Base-by-base conservation (phyloP, 2,113 vertebrate species). In the Pleuronectes platessa region DNA sequence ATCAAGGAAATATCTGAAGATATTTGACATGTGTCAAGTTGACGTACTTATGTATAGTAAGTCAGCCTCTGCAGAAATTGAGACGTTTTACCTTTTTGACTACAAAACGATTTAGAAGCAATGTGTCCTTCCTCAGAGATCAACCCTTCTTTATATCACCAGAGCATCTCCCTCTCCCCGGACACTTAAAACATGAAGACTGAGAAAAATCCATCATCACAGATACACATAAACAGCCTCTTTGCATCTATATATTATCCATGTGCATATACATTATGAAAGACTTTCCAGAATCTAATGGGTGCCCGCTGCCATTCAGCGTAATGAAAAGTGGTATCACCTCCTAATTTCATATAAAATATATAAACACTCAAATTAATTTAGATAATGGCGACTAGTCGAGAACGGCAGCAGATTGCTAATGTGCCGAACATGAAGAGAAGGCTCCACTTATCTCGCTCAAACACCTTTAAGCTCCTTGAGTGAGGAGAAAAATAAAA, bases 381-480 rank as follows among this genome's bases (percentile, higher is more conserved):
- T 84, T 51, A 74, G 76, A 81, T 87, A 85, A 80, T 70, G 31
- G 59, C 3, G 66, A 69, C 47, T 17, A 14, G 67, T n/a, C n/a
- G 68, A 79, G 40, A 77, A 54, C 35, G 0, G 59, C 58, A 49
- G 59, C 45, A 74, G 69, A 76, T 85, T 81, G 81, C 45, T 55
- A 66, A 86, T 76, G 74, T 68, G 55, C 70, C 78, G 37, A 64
- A 71, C 72, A 81, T 49, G 45, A 81, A 74, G 65, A 76, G 64
- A 81, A 69, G 54, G 71, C 79, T 69, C 37, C 61, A 65, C 87
- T 89, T 92, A 91, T 92, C 91, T 88, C 81, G 37, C 53, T 12
- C 21, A 1, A 77, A 85, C 91, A 92, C 90, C 81, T 90, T 90
- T 78, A 71, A 86, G 75, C 71, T 68, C 61, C 85, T 74, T 54